These are phyloP conservation scores for Drosophila guanche DNA, from an alignment of 1,140 invertebrate genomes.

Conservation along the genomic window DNA sequence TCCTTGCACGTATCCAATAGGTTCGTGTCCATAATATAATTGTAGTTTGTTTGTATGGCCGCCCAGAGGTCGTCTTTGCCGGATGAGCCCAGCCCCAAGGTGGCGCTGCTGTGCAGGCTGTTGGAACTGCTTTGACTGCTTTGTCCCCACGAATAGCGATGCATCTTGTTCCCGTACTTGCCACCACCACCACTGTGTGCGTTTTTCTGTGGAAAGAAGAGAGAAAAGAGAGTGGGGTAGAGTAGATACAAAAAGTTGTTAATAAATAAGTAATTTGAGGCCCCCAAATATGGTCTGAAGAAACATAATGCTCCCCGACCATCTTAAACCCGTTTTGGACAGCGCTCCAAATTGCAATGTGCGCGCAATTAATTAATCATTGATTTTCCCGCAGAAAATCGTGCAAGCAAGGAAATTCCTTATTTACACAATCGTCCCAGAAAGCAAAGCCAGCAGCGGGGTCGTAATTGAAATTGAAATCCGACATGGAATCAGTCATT, in stretches of 20 bases:
- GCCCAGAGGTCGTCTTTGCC: conserved; percentile 94
- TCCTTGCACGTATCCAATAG: conserved; percentile 93
- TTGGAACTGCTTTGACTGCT: conserved; percentile 84
- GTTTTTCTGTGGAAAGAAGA: conserved; percentile 26
- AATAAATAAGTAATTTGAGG: conserved; percentile 78
- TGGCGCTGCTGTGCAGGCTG: conserved; percentile 85
- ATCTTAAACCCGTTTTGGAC: conserved; percentile 57
- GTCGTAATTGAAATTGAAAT: conserved; percentile 28
- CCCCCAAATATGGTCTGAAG: conserved; percentile 55
- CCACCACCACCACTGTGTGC: conserved; percentile 77
- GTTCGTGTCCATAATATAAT: conserved; percentile 97
- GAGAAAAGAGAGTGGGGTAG: conserved; percentile 1
- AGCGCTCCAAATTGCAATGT: conserved; percentile 62
- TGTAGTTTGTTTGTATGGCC: conserved; percentile 93
- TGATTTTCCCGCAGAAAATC: conserved; percentile 19
- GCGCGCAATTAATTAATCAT: conserved; percentile 73
- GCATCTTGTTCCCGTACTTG: conserved; percentile 65
- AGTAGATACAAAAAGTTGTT: conserved; percentile 48
- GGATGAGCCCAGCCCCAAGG: conserved; percentile 71
- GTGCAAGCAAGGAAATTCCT: conserved; percentile 61
- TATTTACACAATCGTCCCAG: conserved; percentile 53
- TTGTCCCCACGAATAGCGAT: conserved; percentile 87
- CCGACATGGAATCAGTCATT: not conserved
- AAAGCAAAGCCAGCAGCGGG: conserved; percentile 28
- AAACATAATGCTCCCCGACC: conserved; percentile 64